A percentile compares a stretch with the other conserved stretches of the same genome.
Conservation (phyloP, 1,140 invertebrate genomes). For the Mylabris phalerata region DNA sequence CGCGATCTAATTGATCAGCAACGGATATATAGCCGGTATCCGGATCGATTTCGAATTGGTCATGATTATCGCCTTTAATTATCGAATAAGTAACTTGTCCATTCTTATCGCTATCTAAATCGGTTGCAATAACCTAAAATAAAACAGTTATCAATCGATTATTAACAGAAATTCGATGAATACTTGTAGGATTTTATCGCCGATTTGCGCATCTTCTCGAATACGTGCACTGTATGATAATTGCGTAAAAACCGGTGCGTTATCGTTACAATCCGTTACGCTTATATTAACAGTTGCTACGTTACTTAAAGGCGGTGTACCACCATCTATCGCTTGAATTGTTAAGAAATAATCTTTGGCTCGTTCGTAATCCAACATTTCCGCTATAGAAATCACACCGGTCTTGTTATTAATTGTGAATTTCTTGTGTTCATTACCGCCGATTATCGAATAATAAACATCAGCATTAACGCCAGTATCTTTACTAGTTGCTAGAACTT, state of each 20-base stretch:
- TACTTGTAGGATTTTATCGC: slow-evolving; percentile 65
- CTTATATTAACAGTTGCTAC: slow-evolving; percentile 83
- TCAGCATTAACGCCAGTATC: slow-evolving; percentile 91
- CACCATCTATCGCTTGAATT: slow-evolving; percentile 83
- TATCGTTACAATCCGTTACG: slow-evolving; percentile 84
- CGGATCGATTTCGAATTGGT: slow-evolving; percentile 72
- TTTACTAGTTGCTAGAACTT: slow-evolving; percentile 82
- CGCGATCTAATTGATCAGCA: slow-evolving; percentile 70
- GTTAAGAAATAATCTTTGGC: slow-evolving; percentile 82
- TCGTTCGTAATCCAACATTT: slow-evolving; percentile 78
- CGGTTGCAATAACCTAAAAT: slow-evolving; percentile 60
- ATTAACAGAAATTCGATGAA: slow-evolving; percentile 20
- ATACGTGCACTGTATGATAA: slow-evolving; percentile 71
- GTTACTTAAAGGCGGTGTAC: slow-evolving; percentile 75
- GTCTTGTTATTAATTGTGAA: slow-evolving; percentile 68
- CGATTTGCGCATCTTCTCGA: slow-evolving; percentile 67
- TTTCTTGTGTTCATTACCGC: slow-evolving; percentile 81
- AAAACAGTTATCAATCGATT: background rate
- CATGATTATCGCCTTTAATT: slow-evolving; percentile 66
- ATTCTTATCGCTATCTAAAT: slow-evolving; percentile 75
- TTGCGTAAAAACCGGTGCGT: slow-evolving; percentile 76
- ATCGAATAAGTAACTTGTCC: slow-evolving; percentile 72
- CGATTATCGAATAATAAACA: slow-evolving; percentile 82
- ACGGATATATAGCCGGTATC: slow-evolving; percentile 74
- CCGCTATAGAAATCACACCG: slow-evolving; percentile 68